These are phyloP conservation scores for Aphis craccivora DNA, from an alignment of 1,140 invertebrate species.

Conservation along the genomic window DNA sequence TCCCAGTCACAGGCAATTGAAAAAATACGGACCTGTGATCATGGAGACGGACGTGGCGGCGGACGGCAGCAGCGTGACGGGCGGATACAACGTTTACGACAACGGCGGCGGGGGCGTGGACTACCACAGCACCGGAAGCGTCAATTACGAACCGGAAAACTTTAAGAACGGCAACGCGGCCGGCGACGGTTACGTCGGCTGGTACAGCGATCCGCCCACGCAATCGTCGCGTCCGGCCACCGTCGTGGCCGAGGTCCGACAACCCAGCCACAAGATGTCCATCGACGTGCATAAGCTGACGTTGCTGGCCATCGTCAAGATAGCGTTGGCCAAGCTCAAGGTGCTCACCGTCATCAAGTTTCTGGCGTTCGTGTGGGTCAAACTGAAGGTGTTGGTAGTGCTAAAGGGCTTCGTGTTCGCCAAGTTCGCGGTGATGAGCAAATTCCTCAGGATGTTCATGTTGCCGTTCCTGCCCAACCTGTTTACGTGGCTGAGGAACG, in stretches of 20 bases:
- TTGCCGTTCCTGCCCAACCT: not conserved
- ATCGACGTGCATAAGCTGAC: not conserved
- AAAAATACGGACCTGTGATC: constrained; percentile 2
- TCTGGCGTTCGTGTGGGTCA: not conserved
- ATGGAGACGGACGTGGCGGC: not conserved
- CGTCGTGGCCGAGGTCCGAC: not conserved
- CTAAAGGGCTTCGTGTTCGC: not conserved
- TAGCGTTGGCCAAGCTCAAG: not conserved
- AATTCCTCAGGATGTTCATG: not conserved
- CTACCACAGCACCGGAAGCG: not conserved
- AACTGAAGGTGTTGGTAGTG: not conserved
- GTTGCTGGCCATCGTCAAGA: not conserved
- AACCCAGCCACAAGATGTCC: not conserved
- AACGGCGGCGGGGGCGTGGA: not conserved
- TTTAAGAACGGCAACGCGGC: not conserved
- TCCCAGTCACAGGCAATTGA: not conserved
- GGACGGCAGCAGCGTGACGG: not conserved
- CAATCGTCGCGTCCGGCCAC: not conserved
- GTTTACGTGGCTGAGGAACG: not conserved
- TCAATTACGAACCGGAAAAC: not conserved
- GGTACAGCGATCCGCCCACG: not conserved
- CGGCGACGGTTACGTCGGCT: not conserved
- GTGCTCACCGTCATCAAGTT: not conserved
- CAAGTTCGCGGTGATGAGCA: not conserved
- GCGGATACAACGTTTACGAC: not conserved